Conservation (phyloP, 2,797 vertebrate species). For the Melanogrammus aeglefinus region DNA sequence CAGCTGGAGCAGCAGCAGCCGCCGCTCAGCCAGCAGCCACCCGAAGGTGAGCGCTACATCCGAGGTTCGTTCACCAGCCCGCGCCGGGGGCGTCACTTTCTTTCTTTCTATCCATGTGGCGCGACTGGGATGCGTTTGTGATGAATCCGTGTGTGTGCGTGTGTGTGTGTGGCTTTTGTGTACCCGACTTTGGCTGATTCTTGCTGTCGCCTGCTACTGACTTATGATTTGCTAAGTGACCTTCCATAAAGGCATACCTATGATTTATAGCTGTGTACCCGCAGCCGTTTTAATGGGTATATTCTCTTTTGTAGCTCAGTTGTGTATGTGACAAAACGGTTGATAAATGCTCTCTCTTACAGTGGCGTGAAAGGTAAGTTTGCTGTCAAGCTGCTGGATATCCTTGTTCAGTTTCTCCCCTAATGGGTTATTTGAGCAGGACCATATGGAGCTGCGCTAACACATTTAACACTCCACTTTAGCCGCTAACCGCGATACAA, state of each 20-base stretch:
- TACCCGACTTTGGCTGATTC: slow-evolving; percentile 35
- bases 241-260: slow-evolving; percentile 70
- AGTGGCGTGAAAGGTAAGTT: slow-evolving; percentile 40
- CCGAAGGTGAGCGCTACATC: slow-evolving; percentile 79
- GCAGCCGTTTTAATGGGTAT: slow-evolving; percentile 53
- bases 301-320: slow-evolving; percentile 28
- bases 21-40: slow-evolving; percentile 79
- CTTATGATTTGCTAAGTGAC: slow-evolving; percentile 68
- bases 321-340: slow-evolving; percentile 27
- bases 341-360: slow-evolving; percentile 20
- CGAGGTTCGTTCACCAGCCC: slow-evolving; percentile 70
- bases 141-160: slow-evolving; percentile 3
- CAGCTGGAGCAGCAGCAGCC: slow-evolving; percentile 85
- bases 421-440: neutral
- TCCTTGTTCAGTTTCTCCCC: neutral
- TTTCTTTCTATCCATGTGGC: slow-evolving; percentile 62
- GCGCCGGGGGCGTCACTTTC: slow-evolving; percentile 58
- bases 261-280: slow-evolving; percentile 54
- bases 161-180: slow-evolving; percentile 24
- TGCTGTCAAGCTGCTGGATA: neutral
- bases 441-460: neutral
- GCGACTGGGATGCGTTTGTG: slow-evolving; percentile 17
- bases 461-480: neutral
- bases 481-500: neutral
- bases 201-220: slow-evolving; percentile 53